Base-by-base conservation (phyloP, 1,140 invertebrate genomes). In the Bombus sylvicola region DNA sequence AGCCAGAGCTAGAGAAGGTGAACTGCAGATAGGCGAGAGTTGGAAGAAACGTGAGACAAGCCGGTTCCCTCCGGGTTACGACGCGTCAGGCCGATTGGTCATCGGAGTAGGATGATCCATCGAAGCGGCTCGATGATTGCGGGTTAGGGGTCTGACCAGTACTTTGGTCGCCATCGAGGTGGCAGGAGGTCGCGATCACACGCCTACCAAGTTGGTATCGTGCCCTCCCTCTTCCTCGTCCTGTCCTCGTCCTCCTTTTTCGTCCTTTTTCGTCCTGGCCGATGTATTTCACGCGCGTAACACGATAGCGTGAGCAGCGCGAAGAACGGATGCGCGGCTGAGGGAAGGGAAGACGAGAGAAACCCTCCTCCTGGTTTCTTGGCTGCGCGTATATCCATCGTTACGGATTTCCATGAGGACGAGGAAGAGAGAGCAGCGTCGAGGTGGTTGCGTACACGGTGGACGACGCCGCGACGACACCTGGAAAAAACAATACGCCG, bases 81-180 rank as follows among this genome's bases (percentile, higher is more conserved):
- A 91, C 75, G 85, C 88, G 88, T 91, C 81, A 87, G 76, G 87
- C 47, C 88, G 91, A 92, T 92, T 87, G 91, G 91, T 92, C 87
- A 91, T 91, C 86, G 85, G 89, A 90, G 88, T 82, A 88, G 88
- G 88, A 91, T 82, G 86, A 80, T 89, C 86, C 79, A 69, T 77
- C 82, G 82, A 83, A 89, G 86, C 83, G 83, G 57, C 62, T 57
- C 85, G 87, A 69, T 75, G 74, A 77, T 82, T 87, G 83, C 57
- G 68, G 71, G 69, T 85, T 89, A 59, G 75, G 47, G 47, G 41
- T 39, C 73, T 68, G 75, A 53, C 69, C 74, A 41, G 37, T 43
- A 57, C 57, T 13, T 43, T 41, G 62, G 81, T 81, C 82, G 66
- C 69, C 87, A 73, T 75, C 66, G 69, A 87, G 76, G 85, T 82